Conservation (phyloP, 35 echinoderm and acorn worm species). For the Heliocidaris tuberculata region DNA sequence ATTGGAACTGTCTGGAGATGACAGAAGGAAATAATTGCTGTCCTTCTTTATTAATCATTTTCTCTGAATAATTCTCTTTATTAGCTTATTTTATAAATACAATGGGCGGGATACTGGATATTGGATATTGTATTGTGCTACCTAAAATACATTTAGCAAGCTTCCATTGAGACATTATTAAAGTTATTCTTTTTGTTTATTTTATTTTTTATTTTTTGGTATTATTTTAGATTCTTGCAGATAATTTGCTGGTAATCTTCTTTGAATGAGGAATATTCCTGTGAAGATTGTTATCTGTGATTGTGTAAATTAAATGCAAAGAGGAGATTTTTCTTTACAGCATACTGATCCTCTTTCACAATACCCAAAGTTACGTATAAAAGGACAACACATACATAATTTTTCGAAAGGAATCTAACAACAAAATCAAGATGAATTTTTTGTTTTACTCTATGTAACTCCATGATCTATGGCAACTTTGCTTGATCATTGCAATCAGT, state of each 20-base stretch:
- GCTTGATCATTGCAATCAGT: background rate
- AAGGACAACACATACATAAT: background rate
- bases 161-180: background rate
- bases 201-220: background rate
- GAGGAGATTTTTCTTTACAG: background rate
- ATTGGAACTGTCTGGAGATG: constrained; percentile 1
- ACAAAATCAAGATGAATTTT: background rate
- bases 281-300: background rate
- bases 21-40: background rate
- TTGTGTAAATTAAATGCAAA: background rate
- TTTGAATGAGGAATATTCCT: background rate
- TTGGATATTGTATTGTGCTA: background rate
- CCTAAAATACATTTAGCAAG: background rate
- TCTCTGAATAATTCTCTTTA: background rate
- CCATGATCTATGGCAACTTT: background rate
- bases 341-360: background rate
- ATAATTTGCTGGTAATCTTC: background rate
- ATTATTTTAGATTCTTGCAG: background rate
- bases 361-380: background rate
- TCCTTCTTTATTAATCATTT: background rate
- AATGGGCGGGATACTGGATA: background rate
- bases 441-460: background rate
- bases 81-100: background rate
- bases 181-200: constrained; percentile 2
- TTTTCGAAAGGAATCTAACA: background rate